These are phyloP conservation scores for Seriola dumerili DNA, from an alignment of 2,113 vertebrate species.

Conservation along the genomic window DNA sequence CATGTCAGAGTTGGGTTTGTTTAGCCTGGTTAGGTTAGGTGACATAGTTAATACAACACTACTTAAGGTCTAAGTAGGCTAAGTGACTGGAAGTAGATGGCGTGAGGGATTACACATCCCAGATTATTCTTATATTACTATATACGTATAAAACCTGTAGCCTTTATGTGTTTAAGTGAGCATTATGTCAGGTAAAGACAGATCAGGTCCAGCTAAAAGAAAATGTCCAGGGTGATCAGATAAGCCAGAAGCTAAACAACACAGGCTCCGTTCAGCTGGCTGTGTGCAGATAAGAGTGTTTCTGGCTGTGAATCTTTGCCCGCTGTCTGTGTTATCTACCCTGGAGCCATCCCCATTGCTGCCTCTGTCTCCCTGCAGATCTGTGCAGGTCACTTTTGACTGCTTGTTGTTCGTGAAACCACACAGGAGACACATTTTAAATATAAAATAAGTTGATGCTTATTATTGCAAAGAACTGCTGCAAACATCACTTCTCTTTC, in stretches of 20 bases:
- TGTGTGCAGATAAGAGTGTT: conserved; percentile 64
- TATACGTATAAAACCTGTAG: neutral
- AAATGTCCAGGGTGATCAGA: conserved; percentile 65
- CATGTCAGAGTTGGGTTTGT: conserved; percentile 67
- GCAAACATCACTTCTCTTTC: neutral
- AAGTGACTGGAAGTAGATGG: conserved; percentile 33
- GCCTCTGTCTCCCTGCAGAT: conserved; percentile 39
- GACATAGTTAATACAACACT: conserved; percentile 61
- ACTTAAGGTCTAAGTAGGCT: conserved; percentile 43
- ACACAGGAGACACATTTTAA: neutral
- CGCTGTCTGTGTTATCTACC: conserved; percentile 67
- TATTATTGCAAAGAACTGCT: neutral
- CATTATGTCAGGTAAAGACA: conserved; percentile 26
- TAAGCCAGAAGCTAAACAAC: conserved; percentile 56
- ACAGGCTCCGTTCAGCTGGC: conserved; percentile 53
- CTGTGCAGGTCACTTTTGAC: conserved; percentile 6
- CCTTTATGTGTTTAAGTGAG: neutral
- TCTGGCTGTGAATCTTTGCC: conserved; percentile 53
- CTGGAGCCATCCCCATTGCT: conserved; percentile 62
- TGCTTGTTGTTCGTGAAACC: conserved; percentile 10
- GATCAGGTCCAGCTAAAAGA: conserved; percentile 53
- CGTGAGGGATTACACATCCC: conserved; percentile 17
- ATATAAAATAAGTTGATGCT: neutral
- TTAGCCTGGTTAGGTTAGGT: conserved; percentile 53
- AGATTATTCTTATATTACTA: neutral